Percentiles rank a stretch among this genome's conserved stretches.
These are phyloP conservation scores for Hippocampus comes DNA, from an alignment of 2,113 vertebrate genomes.

Conservation along the genomic window DNA sequence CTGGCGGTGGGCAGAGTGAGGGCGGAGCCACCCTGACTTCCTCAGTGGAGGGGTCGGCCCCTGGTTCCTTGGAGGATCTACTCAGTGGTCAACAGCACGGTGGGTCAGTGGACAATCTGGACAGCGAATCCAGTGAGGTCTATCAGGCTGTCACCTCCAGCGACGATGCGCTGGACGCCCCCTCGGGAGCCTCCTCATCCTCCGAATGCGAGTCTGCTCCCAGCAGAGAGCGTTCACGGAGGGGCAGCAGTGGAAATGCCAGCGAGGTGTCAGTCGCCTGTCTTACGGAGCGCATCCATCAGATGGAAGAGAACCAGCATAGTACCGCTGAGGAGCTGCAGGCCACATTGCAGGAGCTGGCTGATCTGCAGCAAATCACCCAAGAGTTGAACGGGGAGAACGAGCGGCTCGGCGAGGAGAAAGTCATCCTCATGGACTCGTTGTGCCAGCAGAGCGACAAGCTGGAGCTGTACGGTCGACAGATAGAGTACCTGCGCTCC, in stretches of 20 bases:
- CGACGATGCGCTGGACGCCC: slow-evolving; percentile 89
- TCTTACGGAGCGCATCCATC: slow-evolving; percentile 90
- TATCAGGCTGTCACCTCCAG: slow-evolving; percentile 93
- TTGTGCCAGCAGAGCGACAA: slow-evolving; percentile 93
- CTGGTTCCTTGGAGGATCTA: slow-evolving; percentile 90
- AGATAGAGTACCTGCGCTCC: slow-evolving; percentile 86
- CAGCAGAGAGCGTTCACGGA: slow-evolving; percentile 81
- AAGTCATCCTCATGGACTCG: slow-evolving; percentile 92
- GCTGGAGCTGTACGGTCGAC: slow-evolving; percentile 84
- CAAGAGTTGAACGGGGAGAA: slow-evolving; percentile 94
- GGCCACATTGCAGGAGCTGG: slow-evolving; percentile 89
- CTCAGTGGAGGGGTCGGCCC: slow-evolving; percentile 90
- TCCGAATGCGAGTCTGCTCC: slow-evolving; percentile 86
- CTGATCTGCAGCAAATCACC: slow-evolving; percentile 90
- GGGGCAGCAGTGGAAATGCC: slow-evolving; percentile 83
- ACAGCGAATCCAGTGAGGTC: slow-evolving; percentile 92
- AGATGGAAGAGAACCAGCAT: slow-evolving; percentile 97
- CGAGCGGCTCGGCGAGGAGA: slow-evolving; percentile 90
- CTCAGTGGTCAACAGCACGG: slow-evolving; percentile 86
- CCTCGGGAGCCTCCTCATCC: slow-evolving; percentile 83
- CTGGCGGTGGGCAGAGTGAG: slow-evolving; percentile 78
- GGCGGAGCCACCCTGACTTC: slow-evolving; percentile 83
- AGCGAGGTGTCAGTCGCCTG: slow-evolving; percentile 91
- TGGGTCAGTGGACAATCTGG: slow-evolving; percentile 88
- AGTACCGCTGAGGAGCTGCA: slow-evolving; percentile 93